Evolutionary conservation across 2,797 vertebrate genomes (phyloP), one percentile per base, ranked within the genome.

Genomic region (Ptychadena robeensis): DNA sequence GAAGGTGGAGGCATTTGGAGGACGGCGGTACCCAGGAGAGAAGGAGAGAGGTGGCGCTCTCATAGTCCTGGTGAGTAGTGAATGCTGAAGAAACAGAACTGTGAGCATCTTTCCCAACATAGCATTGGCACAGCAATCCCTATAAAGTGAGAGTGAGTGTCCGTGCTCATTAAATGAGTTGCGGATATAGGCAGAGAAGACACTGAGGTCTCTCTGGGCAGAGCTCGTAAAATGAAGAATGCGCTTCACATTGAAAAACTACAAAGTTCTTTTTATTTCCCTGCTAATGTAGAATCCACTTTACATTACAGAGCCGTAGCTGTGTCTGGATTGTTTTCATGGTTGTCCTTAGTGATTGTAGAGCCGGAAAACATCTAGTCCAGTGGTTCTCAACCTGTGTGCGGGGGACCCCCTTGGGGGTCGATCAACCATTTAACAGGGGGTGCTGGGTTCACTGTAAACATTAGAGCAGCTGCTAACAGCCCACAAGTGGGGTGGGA

Each of bases 21-120:
- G 76, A 80, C 72, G 31, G 78, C 83, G 53, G 97, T 96, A 76
- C 93, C 94, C 61, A 94, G 95, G 30, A 90, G 95, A 86, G 97
- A 98, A 30, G 93, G 93, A 76, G 97, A 98, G 59, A 93, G 95
- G 87, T 98, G 97, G 96, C 96, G 96, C 37, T 95, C 96, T 66
- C 95, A 94, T 63, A 98, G 96, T 90, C 97, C 97, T 95, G 96
- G 96, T 98, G 89, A 79, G 82, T 73, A 64, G 15, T 67, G 2
- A 44, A 30, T 14, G 12, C 6, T 77, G 22, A 22, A n/a, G 12
- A 77, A 10, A 40, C 11, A 32, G 27, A 64, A 25, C 7, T 30
- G 38, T 40, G 40, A 32, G 44, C 15, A 48, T 18, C 44, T 22
- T 14, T 18, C 44, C 22, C 15, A 48, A 48, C 44, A 48, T 18